Conservation (phyloP, 2,888 invertebrate genomes). For the Drosophila maculinotata region DNA sequence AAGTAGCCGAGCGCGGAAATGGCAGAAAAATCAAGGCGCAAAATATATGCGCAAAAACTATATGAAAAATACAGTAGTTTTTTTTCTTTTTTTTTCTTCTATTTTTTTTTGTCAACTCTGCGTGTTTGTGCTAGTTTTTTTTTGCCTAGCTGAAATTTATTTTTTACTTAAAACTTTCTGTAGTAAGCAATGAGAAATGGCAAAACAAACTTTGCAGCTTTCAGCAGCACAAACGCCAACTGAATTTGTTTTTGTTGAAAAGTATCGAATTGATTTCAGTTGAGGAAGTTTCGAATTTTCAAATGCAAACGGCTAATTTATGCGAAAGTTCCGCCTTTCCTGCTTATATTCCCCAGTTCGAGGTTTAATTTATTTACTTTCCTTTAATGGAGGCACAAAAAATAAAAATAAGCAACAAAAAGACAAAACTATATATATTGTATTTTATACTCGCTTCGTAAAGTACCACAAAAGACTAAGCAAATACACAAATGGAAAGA, state of each 20-base stretch:
- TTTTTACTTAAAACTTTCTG: constrained; percentile 80
- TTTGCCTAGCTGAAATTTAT: constrained; percentile 71
- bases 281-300: constrained; percentile 70
- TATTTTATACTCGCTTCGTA: constrained; percentile 2
- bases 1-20: constrained; percentile 31
- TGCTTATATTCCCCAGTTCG: constrained; percentile 45
- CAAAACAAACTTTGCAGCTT: constrained; percentile 75
- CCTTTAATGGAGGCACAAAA: constrained; percentile 38
- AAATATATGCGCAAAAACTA: constrained; percentile 62
- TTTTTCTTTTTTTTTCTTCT: constrained; percentile 18
- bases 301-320: constrained; percentile 79
- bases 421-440: constrained; percentile 9
- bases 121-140: constrained; percentile 51
- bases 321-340: constrained; percentile 73
- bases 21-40: constrained; percentile 50
- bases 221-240: constrained; percentile 63
- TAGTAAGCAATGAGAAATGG: constrained; percentile 79
- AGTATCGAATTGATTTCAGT: constrained; percentile 77
- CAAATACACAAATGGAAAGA: neutral
- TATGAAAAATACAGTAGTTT: constrained; percentile 38
- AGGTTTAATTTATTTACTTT: constrained; percentile 72
- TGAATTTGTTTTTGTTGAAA: constrained; percentile 64
- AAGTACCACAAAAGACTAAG: neutral
- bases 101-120: constrained; percentile 40
- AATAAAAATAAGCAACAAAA: constrained; percentile 16